Percentiles rank a stretch among this genome's conserved stretches.
phyloP scores from a whole-genome alignment of 23 tunicate species.

The Ciona savignyi region DNA sequence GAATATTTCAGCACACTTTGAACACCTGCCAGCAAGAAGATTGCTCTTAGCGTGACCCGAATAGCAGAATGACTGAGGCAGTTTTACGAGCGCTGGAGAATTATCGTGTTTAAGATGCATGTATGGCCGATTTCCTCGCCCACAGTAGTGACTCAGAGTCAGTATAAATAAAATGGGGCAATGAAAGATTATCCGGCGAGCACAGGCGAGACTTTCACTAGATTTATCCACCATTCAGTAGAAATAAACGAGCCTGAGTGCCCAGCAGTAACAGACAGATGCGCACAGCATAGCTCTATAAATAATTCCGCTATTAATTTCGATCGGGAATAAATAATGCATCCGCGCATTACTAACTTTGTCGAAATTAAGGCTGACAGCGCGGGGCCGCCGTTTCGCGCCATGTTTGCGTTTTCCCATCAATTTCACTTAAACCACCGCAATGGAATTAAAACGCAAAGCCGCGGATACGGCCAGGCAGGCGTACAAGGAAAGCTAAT shows the following conservation, averaged over 20 bases:
- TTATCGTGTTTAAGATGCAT: background rate
- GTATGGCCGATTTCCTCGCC: background rate
- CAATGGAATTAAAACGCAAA: background rate
- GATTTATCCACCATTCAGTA: background rate
- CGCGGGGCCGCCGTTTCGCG: background rate
- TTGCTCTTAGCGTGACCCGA: background rate
- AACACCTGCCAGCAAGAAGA: background rate
- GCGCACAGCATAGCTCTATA: background rate
- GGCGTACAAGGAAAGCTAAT: background rate
- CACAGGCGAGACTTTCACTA: background rate
- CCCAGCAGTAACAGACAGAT: background rate
- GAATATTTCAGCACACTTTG: background rate
- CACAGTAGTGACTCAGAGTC: background rate
- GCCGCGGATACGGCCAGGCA: background rate
- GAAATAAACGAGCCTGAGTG: background rate
- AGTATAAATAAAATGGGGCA: background rate
- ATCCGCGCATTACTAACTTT: background rate
- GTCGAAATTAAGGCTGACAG: background rate
- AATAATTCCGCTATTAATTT: background rate
- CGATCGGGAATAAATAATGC: background rate
- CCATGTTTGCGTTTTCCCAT: background rate
- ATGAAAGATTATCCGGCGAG: background rate
- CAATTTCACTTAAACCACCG: background rate
- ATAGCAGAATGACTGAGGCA: background rate
- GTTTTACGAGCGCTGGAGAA: background rate